Evolutionary conservation across 2,797 vertebrate genomes (phyloP).

Genomic region (Lophius americanus): DNA sequence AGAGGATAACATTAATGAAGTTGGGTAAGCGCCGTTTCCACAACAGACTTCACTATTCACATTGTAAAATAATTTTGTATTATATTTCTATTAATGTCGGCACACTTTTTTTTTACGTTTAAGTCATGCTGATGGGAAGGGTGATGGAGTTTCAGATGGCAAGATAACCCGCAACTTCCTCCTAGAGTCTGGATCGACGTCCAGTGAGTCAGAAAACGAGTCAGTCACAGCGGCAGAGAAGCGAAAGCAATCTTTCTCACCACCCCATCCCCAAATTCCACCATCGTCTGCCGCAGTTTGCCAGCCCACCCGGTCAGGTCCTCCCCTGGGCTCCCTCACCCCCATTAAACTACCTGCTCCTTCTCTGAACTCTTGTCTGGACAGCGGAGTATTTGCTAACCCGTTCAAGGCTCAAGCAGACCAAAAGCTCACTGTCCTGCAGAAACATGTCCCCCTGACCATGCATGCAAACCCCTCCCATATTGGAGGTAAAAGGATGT

Average conservation of each 20-base stretch:
- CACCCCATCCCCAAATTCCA: neutral
- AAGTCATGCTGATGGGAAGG: slow-evolving; percentile 34
- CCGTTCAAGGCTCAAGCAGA: slow-evolving; percentile 82
- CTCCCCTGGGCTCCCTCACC: slow-evolving; percentile 2
- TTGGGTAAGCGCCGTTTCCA: slow-evolving; percentile 28
- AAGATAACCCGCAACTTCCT: slow-evolving; percentile 75
- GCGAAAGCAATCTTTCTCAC: slow-evolving; percentile 2
- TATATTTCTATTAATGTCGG: neutral
- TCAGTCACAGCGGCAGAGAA: slow-evolving; percentile 56
- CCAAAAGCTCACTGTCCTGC: slow-evolving; percentile 79
- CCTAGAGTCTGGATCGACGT: slow-evolving; percentile 73
- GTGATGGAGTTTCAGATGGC: slow-evolving; percentile 4
- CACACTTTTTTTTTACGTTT: neutral
- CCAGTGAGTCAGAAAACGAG: slow-evolving; percentile 72
- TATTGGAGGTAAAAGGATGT: slow-evolving; percentile 80
- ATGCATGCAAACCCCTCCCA: slow-evolving; percentile 78
- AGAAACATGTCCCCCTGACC: slow-evolving; percentile 86
- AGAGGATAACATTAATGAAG: slow-evolving; percentile 41
- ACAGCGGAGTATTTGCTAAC: slow-evolving; percentile 83
- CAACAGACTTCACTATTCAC: neutral
- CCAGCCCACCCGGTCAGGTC: slow-evolving; percentile 9
- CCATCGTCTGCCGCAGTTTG: neutral
- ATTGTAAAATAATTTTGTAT: too few species aligned
- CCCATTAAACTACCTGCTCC: slow-evolving; percentile 73
- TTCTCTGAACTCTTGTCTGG: slow-evolving; percentile 57